These are phyloP conservation scores for Coturnix japonica DNA, from an alignment of 2,113 vertebrate species.

Conservation along the genomic window DNA sequence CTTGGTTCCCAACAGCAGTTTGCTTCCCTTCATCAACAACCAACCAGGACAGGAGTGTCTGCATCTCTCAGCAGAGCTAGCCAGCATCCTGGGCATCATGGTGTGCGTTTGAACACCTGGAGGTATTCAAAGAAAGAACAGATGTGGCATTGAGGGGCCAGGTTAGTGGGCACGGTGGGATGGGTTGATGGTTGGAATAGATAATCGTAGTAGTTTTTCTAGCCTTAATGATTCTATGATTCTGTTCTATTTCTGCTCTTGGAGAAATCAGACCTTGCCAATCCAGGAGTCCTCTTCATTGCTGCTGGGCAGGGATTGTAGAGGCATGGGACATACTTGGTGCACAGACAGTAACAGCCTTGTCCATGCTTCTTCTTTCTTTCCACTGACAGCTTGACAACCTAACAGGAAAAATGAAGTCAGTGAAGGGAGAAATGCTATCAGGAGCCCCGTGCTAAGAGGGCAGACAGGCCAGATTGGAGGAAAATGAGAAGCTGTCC, in stretches of 20 bases:
- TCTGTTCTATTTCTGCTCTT: neutral
- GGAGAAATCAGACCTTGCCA: neutral
- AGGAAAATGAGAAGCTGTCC: constrained; percentile 78
- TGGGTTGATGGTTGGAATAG: no score
- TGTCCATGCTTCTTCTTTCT: constrained; percentile 49
- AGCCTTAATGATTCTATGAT: no score
- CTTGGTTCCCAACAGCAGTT: constrained; percentile 11
- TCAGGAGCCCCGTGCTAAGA: constrained; percentile 73
- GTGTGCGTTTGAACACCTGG: no score
- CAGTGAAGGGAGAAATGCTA: constrained; percentile 75
- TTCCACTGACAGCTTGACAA: constrained; percentile 71
- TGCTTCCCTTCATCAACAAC: constrained; percentile 38
- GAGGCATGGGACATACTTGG: neutral
- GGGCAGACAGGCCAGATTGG: constrained; percentile 76
- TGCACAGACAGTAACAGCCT: constrained; percentile 4
- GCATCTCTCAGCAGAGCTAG: constrained; percentile 11
- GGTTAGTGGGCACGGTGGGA: no score
- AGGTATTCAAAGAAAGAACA: no score
- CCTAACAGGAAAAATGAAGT: constrained; percentile 73
- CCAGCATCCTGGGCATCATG: neutral
- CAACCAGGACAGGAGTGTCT: constrained; percentile 34
- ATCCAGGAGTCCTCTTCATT: neutral
- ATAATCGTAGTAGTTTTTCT: no score
- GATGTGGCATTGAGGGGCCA: no score
- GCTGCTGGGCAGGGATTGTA: neutral